phyloP scores from a whole-genome alignment of 2,888 invertebrate species.

The Girardia tigrina region DNA sequence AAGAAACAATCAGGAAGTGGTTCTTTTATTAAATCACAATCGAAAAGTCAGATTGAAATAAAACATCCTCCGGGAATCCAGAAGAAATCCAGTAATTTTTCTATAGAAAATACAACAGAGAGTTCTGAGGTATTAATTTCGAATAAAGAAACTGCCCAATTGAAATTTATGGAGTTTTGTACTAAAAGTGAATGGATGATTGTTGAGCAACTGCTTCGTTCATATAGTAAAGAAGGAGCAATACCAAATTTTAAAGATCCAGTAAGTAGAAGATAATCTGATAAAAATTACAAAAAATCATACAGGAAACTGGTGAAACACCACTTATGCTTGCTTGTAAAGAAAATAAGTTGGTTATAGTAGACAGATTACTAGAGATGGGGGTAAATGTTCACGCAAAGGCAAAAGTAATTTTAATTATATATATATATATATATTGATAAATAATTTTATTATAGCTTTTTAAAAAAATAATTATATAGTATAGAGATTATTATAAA shows the following conservation, averaged over 20 bases:
- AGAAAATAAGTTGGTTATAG: constrained; percentile 75
- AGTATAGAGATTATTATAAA: too few relatives aligned
- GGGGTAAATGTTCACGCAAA: constrained; percentile 77
- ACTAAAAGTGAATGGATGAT: constrained; percentile 35
- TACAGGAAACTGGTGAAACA: constrained; percentile 76
- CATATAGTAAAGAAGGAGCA: constrained; percentile 12
- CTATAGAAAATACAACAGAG: too few relatives aligned
- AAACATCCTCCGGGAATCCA: too few relatives aligned
- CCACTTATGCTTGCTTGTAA: constrained; percentile 87
- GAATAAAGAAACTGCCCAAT: not conserved
- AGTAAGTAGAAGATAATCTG: too few relatives aligned
- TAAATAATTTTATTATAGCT: too few relatives aligned
- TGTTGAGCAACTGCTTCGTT: constrained; percentile 31
- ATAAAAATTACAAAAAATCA: too few relatives aligned
- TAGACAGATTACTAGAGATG: constrained; percentile 77
- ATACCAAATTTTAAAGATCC: constrained; percentile 21
- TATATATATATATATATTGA: not conserved
- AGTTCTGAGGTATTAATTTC: too few relatives aligned
- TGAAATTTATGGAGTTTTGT: constrained; percentile 2
- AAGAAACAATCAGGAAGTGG: not conserved
- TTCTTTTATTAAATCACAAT: too few relatives aligned
- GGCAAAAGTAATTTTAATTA: constrained; percentile 64
- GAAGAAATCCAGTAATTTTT: too few relatives aligned
- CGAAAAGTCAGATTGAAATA: too few relatives aligned
- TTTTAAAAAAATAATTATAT: too few relatives aligned